Percentiles rank a stretch among this genome's conserved stretches.
phyloP scores from a whole-genome alignment of 2,888 invertebrate species.

The Xylocampa areola region DNA sequence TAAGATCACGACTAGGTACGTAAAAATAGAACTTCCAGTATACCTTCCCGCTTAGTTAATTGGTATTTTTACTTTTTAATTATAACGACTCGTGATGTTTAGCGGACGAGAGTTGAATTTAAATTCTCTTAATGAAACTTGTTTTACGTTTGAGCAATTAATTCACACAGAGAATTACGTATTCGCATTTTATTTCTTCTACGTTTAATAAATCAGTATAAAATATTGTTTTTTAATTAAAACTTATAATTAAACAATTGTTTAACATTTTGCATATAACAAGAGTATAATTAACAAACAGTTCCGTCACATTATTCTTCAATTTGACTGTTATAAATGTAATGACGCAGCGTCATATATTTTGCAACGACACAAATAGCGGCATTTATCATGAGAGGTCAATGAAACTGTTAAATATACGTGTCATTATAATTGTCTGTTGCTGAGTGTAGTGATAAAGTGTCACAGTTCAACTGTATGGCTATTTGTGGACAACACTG shows the following conservation, averaged over 20 bases:
- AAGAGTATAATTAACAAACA: constrained; percentile 32
- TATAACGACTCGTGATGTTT: constrained; percentile 59
- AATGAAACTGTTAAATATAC: constrained; percentile 53
- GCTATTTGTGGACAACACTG: constrained; percentile 46
- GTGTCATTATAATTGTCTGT: constrained; percentile 41
- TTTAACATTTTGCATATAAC: constrained; percentile 28
- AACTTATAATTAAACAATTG: constrained; percentile 22
- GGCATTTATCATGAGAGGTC: constrained; percentile 52
- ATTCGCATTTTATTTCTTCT: constrained; percentile 49
- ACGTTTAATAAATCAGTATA: constrained; percentile 38
- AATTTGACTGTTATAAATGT: constrained; percentile 32
- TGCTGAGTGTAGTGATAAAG: constrained; percentile 52
- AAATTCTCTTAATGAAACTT: constrained; percentile 58
- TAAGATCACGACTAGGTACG: constrained; percentile 50
- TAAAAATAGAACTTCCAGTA: constrained; percentile 42
- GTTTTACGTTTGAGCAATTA: constrained; percentile 54
- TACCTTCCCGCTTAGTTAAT: constrained; percentile 46
- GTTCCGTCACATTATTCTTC: constrained; percentile 26
- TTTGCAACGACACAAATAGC: constrained; percentile 31
- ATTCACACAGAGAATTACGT: constrained; percentile 51
- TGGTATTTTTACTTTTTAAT: constrained; percentile 62
- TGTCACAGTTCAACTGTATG: constrained; percentile 56
- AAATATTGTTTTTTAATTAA: constrained; percentile 18
- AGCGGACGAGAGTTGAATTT: constrained; percentile 57
- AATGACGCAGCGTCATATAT: constrained; percentile 34